A percentile compares a stretch with the other conserved stretches of the same genome.
These are phyloP conservation scores for Pachymerium ferrugineum DNA, from an alignment of 2,888 invertebrate species.

Conservation along the genomic window DNA sequence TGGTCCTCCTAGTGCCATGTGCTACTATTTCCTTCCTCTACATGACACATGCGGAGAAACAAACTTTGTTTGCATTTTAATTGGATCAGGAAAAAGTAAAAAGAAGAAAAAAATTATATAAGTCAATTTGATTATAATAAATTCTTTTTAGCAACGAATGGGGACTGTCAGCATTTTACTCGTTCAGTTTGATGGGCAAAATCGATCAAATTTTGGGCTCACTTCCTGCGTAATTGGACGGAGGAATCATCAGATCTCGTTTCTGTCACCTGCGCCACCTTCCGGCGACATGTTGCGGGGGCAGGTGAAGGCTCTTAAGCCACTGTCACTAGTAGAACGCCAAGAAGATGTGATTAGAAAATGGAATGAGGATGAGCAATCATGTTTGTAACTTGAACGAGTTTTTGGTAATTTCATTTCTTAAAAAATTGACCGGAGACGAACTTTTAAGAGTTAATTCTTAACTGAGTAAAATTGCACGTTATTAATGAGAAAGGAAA, in stretches of 20 bases:
- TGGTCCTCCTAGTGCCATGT: no score
- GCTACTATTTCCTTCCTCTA: not conserved
- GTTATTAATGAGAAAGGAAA: not conserved
- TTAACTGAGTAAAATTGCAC: not conserved
- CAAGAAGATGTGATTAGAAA: not conserved
- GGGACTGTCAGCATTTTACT: no score
- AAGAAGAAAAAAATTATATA: no score
- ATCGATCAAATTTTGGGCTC: not conserved
- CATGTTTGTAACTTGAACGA: no score
- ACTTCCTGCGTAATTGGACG: not conserved
- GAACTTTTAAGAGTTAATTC: not conserved
- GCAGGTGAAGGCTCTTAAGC: not conserved
- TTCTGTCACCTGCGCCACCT: not conserved
- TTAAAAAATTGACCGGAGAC: no score
- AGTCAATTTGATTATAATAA: no score
- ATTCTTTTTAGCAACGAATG: no score
- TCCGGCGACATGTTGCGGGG: not conserved
- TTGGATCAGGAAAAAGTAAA: no score
- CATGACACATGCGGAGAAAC: not conserved
- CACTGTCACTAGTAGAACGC: not conserved
- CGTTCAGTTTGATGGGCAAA: not conserved
- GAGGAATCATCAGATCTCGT: not conserved
- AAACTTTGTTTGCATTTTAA: not conserved
- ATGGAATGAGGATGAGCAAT: not conserved
- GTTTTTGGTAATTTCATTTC: no score